Conservation (phyloP, 2,888 invertebrate genomes). For the Tinea semifulvella region DNA sequence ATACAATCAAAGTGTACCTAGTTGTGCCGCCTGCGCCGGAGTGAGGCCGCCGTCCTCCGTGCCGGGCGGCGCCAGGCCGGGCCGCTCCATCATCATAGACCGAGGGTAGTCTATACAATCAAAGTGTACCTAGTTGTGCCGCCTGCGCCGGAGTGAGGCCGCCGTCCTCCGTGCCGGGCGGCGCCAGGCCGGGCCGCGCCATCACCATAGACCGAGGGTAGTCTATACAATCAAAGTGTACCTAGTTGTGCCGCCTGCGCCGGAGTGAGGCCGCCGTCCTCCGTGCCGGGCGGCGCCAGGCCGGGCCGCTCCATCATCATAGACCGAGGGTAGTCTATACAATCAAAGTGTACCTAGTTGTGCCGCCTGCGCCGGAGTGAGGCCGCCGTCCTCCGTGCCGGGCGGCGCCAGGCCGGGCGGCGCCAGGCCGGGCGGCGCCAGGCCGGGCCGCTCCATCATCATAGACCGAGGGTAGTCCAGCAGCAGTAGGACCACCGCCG, state of each 20-base stretch:
- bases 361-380: constrained; percentile 53
- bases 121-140: no score
- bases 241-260: no score
- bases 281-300: constrained; percentile 32
- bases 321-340: constrained; percentile 97
- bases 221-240: no score
- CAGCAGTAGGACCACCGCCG: constrained; percentile 91
- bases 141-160: background rate
- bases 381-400: constrained; percentile 29
- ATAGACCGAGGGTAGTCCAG: constrained; percentile 93
- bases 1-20: no score
- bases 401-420: background rate
- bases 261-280: constrained; percentile 20
- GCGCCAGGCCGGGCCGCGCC: constrained; percentile 53
- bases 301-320: constrained; percentile 73
- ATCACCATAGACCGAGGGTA: constrained; percentile 92
- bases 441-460: constrained; percentile 69
- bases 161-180: constrained; percentile 31
- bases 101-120: constrained; percentile 97
- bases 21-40: no score
- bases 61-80: constrained; percentile 35
- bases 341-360: no score
- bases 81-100: constrained; percentile 77
- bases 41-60: constrained; percentile 24
- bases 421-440: constrained; percentile 30